Base-by-base conservation (phyloP, 2,797 vertebrate species). In the Orestias chungarensis region DNA sequence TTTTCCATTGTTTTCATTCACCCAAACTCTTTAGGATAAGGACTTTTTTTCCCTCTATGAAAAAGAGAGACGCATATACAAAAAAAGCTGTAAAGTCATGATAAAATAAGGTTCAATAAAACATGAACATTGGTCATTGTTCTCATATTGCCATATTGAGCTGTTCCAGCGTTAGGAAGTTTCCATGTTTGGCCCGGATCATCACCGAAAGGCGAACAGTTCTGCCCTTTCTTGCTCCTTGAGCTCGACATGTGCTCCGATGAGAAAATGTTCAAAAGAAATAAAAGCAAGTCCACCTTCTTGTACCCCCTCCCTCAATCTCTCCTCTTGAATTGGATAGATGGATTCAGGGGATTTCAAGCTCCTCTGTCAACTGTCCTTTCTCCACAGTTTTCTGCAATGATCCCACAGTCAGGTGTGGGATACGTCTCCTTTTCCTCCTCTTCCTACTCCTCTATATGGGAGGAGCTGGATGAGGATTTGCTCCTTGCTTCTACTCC, bases 91-190 rank as follows among this genome's bases (percentile, higher is more conserved):
- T 74, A 77, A 86, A 82, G 79, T 78, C 81, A 90, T 82, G 77
- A 84, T 78, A 85, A 86, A 89, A 91, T 90, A 85, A 92, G 87
- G 90, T 90, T 90, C 89, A 92, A 88, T 91, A 92, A 91, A 91
- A 92, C 76, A 86, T 90, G 87, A 92, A 89, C 88, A 87, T 76
- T 79, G 71, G 84, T 91, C 84, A 86, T 70, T 86, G 82, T 92
- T 88, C 88, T 91, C 86, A 86, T 91, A 91, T 92, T 91, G 91
- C 89, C 88, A 77, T 71, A 40, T 68, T 65, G 86, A 90, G 88
- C 79, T 61, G 79, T 75, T 82, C 80, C 83, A 69, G 78, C 79
- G 43, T 67, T 47, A 71, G 71, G 80, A 83, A 66, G 82, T 78
- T 68, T 84, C 71, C 81, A 86, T 80, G 83, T 83, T 35, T 80